Evolutionary conservation across 2,888 invertebrate genomes (phyloP), one percentile per base, ranked within the genome.

Genomic region (Drosophila hamatofila): DNA sequence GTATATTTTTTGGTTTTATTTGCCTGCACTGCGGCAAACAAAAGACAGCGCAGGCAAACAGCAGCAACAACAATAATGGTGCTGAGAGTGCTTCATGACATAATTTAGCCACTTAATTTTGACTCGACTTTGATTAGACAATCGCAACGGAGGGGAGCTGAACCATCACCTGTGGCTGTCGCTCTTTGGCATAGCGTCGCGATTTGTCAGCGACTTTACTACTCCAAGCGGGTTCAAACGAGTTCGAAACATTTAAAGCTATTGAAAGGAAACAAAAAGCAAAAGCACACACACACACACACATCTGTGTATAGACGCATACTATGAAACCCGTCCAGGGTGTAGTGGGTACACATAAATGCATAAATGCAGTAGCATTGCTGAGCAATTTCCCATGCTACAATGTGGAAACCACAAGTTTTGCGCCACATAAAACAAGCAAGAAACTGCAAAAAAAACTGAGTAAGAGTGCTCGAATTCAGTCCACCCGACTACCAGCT

Each of bases 161-260:
- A 33, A 18, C 41, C 56, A 60, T 65, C 69, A 73, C 55, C 78
- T 56, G 59, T 55, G 35, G 42, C 42, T 33, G 54, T 39, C 39
- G 25, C 71, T 55, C 46, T 61, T 64, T 70, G 60, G 25, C 73
- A 48, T 48, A 30, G 51, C 52, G 58, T 27, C 35, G 67, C 46
- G 48, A 62, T 79, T 74, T 72, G 67, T 58, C 56, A 62, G 46
- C 52, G 51, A 42, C 59, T 66, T 66, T 49, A 70, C 27, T 62
- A 62, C 60, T 60, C 42, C 54, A 35, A 30, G 35, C 39, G 72
- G 51, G 84, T 88, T 84, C 88, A 84, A 78, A 69, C 54, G 83
- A 88, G 84, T 84, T 84, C 88, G 80, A 83, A 80, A 42, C 80
- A 70, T 72, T 78, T 82, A 78, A 78, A 75, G 62, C 52, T 58